A percentile compares a stretch with the other conserved stretches of the same genome.
These are phyloP conservation scores for Brachionus angularis DNA, from an alignment of 1,140 invertebrate species.

Conservation along the genomic window DNA sequence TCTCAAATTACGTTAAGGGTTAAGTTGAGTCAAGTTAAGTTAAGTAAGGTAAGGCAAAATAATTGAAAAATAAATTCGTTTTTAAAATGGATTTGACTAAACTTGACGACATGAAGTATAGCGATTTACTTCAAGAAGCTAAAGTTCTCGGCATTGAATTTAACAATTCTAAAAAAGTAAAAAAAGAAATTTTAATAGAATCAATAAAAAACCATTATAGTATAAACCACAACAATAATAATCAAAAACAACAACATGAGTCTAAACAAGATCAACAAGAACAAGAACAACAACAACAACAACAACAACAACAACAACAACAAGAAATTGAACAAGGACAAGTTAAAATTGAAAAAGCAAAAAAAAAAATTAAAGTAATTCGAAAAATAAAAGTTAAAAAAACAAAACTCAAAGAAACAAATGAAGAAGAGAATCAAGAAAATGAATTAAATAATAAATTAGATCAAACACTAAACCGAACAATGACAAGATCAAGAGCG, in stretches of 20 bases:
- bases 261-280: no score
- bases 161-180: slow-evolving; percentile 12
- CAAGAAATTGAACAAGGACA: neutral
- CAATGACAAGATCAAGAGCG: neutral
- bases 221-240: neutral
- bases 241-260: no score
- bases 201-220: neutral
- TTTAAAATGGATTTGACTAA: neutral
- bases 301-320: no score
- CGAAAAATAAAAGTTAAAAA: slow-evolving; percentile 2
- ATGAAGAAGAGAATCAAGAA: neutral
- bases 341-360: neutral
- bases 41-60: neutral
- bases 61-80: no score
- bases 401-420: neutral
- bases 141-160: neutral
- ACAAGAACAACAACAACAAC: no score
- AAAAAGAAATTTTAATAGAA: neutral
- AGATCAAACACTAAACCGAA: neutral
- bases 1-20: no score
- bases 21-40: neutral
- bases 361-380: neutral
- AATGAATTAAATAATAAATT: neutral
- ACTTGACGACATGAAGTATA: neutral
- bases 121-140: neutral